Evolutionary conservation across 2,888 invertebrate species (phyloP).

Genomic region (Ectropis crepuscularia): DNA sequence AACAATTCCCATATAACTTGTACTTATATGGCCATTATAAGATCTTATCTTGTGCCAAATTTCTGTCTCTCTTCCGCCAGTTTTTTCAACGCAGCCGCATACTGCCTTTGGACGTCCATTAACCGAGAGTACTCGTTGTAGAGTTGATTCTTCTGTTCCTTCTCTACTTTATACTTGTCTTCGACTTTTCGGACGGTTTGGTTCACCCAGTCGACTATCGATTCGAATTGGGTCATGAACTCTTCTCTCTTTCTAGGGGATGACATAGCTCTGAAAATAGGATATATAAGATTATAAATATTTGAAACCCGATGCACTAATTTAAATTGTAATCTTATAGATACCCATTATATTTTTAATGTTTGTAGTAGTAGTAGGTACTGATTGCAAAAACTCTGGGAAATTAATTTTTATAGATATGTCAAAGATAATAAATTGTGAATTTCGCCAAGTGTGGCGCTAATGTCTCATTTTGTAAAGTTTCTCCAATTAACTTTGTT

Average conservation of each 20-base stretch:
- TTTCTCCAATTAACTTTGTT: too few relatives aligned
- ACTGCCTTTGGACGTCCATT: constrained; percentile 77
- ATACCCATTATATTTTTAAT: too few relatives aligned
- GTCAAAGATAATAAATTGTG: too few relatives aligned
- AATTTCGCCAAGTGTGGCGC: too few relatives aligned
- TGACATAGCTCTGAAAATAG: constrained; percentile 89
- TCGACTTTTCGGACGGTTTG: constrained; percentile 92
- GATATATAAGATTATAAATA: constrained; percentile 3
- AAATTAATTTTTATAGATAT: too few relatives aligned
- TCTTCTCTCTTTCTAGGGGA: constrained; percentile 92
- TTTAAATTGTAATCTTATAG: background rate
- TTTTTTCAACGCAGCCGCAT: constrained; percentile 74
- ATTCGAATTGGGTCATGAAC: constrained; percentile 95
- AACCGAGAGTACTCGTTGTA: constrained; percentile 71
- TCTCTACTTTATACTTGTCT: constrained; percentile 76
- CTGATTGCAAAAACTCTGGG: too few relatives aligned
- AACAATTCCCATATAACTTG: too few relatives aligned
- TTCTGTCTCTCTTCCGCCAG: constrained; percentile 70
- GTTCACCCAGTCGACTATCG: constrained; percentile 95
- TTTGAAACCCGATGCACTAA: background rate
- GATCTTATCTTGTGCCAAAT: constrained; percentile 45
- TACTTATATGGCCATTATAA: too few relatives aligned
- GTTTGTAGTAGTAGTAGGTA: too few relatives aligned
- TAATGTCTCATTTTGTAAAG: too few relatives aligned
- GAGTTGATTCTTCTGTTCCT: constrained; percentile 65